These are phyloP conservation scores for Ferdinandea cuprea DNA, from an alignment of 2,888 invertebrate species.

Conservation along the genomic window DNA sequence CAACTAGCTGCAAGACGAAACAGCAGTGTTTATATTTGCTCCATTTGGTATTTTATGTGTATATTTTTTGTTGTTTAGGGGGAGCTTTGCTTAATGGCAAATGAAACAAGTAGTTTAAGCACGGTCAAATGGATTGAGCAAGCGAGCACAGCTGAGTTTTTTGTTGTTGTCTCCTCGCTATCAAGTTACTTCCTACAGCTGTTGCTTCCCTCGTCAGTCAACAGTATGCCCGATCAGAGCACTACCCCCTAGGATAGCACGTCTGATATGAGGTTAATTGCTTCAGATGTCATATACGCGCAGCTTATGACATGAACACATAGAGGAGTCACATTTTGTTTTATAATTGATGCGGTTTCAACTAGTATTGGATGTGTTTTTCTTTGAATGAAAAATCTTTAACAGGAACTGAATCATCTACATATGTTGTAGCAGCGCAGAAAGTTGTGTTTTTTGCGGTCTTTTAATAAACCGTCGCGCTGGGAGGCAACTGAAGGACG, in stretches of 20 bases:
- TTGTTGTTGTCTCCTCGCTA: slow-evolving; percentile 41
- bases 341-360: slow-evolving; percentile 48
- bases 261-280: slow-evolving; percentile 72
- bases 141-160: slow-evolving; percentile 30
- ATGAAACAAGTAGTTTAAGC: slow-evolving; percentile 38
- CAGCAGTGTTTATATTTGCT: slow-evolving; percentile 66
- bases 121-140: slow-evolving; percentile 12
- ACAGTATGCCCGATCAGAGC: slow-evolving; percentile 8
- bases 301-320: slow-evolving; percentile 50
- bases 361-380: slow-evolving; percentile 3
- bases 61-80: slow-evolving; percentile 43
- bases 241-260: slow-evolving; percentile 17
- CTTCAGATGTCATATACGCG: slow-evolving; percentile 67
- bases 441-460: not conserved
- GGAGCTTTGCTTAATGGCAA: slow-evolving; percentile 52
- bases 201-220: slow-evolving; percentile 31
- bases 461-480: not conserved
- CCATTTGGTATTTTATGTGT: slow-evolving; percentile 52
- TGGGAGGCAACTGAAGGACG: not conserved
- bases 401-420: slow-evolving; percentile 31
- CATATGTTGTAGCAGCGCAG: not conserved
- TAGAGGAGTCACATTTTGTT: slow-evolving; percentile 20
- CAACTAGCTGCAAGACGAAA: slow-evolving; percentile 44
- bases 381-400: slow-evolving; percentile 44
- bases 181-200: slow-evolving; percentile 72